phyloP scores from a whole-genome alignment of 2,113 vertebrate genomes.

The Notothenia coriiceps region DNA sequence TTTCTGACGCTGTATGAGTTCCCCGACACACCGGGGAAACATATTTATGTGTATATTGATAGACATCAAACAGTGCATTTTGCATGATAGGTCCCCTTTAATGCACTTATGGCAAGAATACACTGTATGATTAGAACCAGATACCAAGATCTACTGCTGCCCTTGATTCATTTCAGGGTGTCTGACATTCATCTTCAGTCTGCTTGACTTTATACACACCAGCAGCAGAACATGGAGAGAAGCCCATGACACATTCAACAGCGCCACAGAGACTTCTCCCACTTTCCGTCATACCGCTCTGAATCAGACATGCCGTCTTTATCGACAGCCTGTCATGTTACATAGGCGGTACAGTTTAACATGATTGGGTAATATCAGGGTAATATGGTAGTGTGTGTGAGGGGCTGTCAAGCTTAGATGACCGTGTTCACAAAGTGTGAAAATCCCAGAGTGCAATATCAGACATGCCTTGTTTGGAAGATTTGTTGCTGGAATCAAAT shows the following conservation, averaged over 20 bases:
- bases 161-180: conserved; percentile 42
- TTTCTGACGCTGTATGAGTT: no score
- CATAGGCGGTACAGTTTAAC: background rate
- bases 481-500: conserved; percentile 24
- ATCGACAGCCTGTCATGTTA: background rate
- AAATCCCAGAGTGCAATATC: conserved; percentile 34
- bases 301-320: background rate
- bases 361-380: background rate
- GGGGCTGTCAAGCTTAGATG: conserved; percentile 7
- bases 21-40: no score
- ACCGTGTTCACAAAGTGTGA: conserved; percentile 18
- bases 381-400: background rate
- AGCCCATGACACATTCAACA: conserved; percentile 2
- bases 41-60: no score
- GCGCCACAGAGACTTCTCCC: conserved; percentile 6
- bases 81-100: no score
- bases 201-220: conserved; percentile 30
- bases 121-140: conserved; percentile 55
- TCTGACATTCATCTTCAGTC: conserved; percentile 40
- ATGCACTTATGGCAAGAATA: conserved; percentile 41
- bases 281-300: background rate
- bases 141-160: conserved; percentile 27
- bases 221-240: conserved; percentile 35
- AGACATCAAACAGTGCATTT: no score
- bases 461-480: conserved; percentile 30